A percentile compares a stretch with the other conserved stretches of the same genome.
phyloP scores from a whole-genome alignment of 2,797 vertebrate species.

The Hemitrygon akajei region DNA sequence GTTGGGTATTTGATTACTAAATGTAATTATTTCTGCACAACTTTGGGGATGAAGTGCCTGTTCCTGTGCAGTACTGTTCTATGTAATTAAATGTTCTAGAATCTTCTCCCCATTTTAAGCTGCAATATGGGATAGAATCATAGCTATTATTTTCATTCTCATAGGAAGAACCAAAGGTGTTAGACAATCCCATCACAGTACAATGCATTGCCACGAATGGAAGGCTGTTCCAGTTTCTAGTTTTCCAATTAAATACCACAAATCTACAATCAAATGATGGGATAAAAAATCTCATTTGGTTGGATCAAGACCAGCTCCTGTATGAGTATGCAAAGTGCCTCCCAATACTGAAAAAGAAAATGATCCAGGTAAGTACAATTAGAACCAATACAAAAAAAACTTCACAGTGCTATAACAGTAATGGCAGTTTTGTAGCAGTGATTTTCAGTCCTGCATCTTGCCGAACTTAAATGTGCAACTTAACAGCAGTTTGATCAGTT shows the following conservation, averaged over 20 bases:
- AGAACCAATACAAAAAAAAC: neutral
- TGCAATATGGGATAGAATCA: neutral
- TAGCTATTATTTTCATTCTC: neutral
- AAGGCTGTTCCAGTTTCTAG: slow-evolving; percentile 77
- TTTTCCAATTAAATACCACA: slow-evolving; percentile 90
- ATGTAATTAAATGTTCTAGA: neutral
- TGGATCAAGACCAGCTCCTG: slow-evolving; percentile 72
- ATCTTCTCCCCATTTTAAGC: neutral
- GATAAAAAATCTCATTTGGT: slow-evolving; percentile 84
- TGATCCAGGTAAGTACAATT: slow-evolving; percentile 63
- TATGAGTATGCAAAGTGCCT: slow-evolving; percentile 71
- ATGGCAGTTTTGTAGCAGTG: neutral
- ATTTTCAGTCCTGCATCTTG: neutral
- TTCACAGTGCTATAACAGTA: neutral
- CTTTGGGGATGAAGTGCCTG: neutral
- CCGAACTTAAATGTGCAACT: neutral
- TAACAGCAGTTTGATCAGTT: neutral
- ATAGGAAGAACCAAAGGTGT: slow-evolving; percentile 58
- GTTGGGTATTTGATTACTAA: too few species aligned
- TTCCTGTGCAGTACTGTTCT: neutral
- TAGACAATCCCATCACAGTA: slow-evolving; percentile 76
- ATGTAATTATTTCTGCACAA: too few species aligned
- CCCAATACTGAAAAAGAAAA: slow-evolving; percentile 69
- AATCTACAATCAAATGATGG: slow-evolving; percentile 66
- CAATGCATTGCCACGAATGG: slow-evolving; percentile 82